Conservation (phyloP, 2,113 vertebrate genomes). For the Leptobrachium leishanense region DNA sequence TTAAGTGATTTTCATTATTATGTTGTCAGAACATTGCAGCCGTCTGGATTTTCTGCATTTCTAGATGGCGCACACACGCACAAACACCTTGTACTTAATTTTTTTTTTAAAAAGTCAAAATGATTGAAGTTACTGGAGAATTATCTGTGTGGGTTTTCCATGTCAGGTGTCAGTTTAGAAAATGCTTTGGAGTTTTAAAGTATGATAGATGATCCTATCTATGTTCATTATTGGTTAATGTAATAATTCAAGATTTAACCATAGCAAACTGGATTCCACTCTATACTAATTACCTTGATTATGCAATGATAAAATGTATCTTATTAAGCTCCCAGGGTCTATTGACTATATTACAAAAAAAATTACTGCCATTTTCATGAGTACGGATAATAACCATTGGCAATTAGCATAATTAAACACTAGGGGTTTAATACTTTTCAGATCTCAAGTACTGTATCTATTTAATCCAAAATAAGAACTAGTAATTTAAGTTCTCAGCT, state of each 20-base stretch:
- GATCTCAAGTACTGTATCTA: background rate
- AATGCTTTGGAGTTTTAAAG: background rate
- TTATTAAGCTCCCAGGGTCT: background rate
- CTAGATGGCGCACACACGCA: background rate
- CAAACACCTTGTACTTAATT: too few relatives aligned
- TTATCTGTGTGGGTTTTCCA: background rate
- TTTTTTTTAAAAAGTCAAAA: background rate
- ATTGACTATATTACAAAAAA: background rate
- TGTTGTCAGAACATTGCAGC: conserved; percentile 9
- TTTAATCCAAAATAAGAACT: background rate
- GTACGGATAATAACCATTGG: background rate
- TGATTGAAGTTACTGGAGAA: background rate
- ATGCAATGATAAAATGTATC: conserved; percentile 3
- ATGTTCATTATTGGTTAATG: background rate
- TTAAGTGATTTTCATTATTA: conserved; percentile 27
- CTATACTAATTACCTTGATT: conserved; percentile 6
- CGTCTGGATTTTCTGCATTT: conserved; percentile 11
- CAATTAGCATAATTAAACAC: conserved; percentile 6
- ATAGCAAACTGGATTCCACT: background rate
- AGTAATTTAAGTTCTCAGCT: background rate
- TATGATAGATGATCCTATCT: background rate
- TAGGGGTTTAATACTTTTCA: background rate
- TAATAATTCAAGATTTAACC: background rate
- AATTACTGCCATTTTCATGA: background rate
- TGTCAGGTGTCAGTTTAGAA: conserved; percentile 2